These are phyloP conservation scores for Molanna angustata DNA, from an alignment of 2,888 invertebrate species.

Conservation along the genomic window DNA sequence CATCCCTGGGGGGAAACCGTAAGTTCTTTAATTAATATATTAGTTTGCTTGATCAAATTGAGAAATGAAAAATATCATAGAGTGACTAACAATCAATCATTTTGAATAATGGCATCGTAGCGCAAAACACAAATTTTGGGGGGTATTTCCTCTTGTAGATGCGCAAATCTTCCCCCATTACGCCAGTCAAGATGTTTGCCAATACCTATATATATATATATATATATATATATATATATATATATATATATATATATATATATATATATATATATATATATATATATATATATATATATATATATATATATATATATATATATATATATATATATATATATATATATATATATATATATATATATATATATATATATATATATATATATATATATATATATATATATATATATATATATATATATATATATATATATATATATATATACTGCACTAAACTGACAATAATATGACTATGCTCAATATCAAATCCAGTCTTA, in stretches of 20 bases:
- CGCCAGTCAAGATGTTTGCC: no score
- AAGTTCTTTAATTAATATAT: conserved; percentile 48
- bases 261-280: neutral
- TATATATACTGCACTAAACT: no score
- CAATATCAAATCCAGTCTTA: no score
- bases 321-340: neutral
- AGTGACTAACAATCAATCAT: no score
- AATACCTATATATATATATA: neutral
- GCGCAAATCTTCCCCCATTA: no score
- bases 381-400: neutral
- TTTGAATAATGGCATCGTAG: no score
- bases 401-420: neutral
- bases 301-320: neutral
- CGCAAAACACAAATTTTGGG: no score
- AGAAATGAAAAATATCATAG: no score
- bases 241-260: neutral
- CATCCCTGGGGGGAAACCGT: conserved; percentile 85
- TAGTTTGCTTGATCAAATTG: no score
- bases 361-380: neutral
- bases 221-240: neutral
- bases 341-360: neutral
- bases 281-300: neutral
- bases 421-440: no score
- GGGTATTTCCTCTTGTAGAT: no score
- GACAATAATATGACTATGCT: no score